Conservation (phyloP, 2,113 vertebrate genomes). For the Paraplagusia blochii region DNA sequence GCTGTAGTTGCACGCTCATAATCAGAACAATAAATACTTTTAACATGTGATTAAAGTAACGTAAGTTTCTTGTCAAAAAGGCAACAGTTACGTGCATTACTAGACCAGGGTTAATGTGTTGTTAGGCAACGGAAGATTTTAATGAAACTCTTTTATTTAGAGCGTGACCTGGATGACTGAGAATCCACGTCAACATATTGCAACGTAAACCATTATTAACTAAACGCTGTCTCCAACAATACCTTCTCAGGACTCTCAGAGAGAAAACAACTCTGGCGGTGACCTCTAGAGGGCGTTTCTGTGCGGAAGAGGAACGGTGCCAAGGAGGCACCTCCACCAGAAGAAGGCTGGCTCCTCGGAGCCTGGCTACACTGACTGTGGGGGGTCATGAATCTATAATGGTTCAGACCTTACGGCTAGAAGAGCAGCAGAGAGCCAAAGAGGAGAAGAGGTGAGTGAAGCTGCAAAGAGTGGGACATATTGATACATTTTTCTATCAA, state of each 20-base stretch:
- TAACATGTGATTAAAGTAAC: too few relatives aligned
- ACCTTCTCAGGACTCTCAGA: slow-evolving; percentile 76
- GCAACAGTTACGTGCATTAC: too few relatives aligned
- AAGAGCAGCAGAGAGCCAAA: slow-evolving; percentile 91
- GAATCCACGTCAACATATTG: too few relatives aligned
- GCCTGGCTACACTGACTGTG: slow-evolving; percentile 81
- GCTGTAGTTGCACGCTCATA: too few relatives aligned
- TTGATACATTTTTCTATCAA: neutral
- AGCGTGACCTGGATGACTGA: too few relatives aligned
- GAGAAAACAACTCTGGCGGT: slow-evolving; percentile 89
- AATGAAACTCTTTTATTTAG: too few relatives aligned
- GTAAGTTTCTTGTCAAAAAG: too few relatives aligned
- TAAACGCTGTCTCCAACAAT: neutral
- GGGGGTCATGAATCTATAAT: slow-evolving; percentile 89
- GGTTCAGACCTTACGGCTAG: slow-evolving; percentile 89
- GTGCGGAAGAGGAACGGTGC: slow-evolving; percentile 85
- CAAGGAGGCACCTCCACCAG: slow-evolving; percentile 82
- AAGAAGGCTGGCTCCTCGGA: slow-evolving; percentile 83
- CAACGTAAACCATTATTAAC: neutral
- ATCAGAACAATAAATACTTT: too few relatives aligned
- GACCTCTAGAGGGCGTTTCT: slow-evolving; percentile 87
- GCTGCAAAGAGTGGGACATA: neutral
- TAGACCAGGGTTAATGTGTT: too few relatives aligned
- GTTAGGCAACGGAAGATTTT: too few relatives aligned
- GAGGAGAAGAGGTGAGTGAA: slow-evolving; percentile 89